These are phyloP conservation scores for Ranitomeya imitator DNA, from an alignment of 2,113 vertebrate species.

Conservation along the genomic window DNA sequence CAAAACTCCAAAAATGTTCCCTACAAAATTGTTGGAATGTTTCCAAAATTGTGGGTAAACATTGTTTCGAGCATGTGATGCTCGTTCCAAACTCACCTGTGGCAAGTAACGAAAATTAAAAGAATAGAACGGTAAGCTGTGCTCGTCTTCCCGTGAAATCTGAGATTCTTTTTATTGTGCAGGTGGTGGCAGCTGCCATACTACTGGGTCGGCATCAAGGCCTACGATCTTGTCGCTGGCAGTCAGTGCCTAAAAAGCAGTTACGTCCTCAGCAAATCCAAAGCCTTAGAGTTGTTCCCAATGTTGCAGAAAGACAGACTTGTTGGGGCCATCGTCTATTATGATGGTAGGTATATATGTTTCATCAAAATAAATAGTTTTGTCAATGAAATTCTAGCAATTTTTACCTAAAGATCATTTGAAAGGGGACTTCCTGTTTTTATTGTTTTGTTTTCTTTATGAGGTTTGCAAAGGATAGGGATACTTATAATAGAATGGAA, in stretches of 20 bases:
- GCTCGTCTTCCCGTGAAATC: background rate
- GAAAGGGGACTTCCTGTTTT: background rate
- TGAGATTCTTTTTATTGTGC: background rate
- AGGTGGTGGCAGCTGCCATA: conserved; percentile 99
- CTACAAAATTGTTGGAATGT: too few species aligned
- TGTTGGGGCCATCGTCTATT: conserved; percentile 96
- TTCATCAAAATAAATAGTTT: background rate
- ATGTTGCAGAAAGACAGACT: conserved; percentile 93
- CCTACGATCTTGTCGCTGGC: conserved; percentile 94
- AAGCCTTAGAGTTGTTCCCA: conserved; percentile 91
- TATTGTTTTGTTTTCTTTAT: too few species aligned
- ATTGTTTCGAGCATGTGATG: too few species aligned
- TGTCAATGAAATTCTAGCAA: background rate
- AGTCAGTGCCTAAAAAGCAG: conserved; percentile 91
- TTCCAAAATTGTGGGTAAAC: too few species aligned
- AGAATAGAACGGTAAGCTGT: too few species aligned
- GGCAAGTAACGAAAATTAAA: too few species aligned
- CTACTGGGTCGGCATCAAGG: conserved; percentile 95
- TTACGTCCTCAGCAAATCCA: conserved; percentile 89
- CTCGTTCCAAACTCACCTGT: too few species aligned
- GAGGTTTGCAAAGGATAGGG: too few species aligned
- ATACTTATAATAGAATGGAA: too few species aligned
- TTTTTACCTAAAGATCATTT: background rate
- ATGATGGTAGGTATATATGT: conserved; percentile 81
- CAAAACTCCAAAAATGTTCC: too few species aligned